phyloP scores from a whole-genome alignment of 2,797 vertebrate genomes.

The Macroramphosus scolopax region DNA sequence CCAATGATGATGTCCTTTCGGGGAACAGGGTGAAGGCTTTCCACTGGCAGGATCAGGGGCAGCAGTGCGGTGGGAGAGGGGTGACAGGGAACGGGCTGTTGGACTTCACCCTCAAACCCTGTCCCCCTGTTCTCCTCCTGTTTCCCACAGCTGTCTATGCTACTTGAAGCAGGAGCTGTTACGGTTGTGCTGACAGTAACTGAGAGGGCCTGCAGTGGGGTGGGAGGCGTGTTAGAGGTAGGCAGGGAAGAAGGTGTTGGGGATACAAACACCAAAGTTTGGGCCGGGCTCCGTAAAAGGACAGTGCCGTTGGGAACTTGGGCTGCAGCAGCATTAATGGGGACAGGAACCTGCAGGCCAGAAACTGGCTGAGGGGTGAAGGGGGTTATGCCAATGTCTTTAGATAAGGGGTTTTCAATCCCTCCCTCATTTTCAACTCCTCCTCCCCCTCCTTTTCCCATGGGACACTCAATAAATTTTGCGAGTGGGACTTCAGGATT shows the following conservation, averaged over 20 bases:
- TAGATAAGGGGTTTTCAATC: conserved; percentile 44
- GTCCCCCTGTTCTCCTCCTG: conserved; percentile 59
- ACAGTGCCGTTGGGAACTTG: conserved; percentile 74
- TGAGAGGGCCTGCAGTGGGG: conserved; percentile 70
- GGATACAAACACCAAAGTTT: conserved; percentile 79
- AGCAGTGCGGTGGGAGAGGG: conserved; percentile 90
- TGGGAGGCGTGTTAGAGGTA: conserved; percentile 47
- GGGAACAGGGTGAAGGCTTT: conserved; percentile 86
- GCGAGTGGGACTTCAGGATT: conserved; percentile 88
- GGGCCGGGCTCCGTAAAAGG: conserved; percentile 75
- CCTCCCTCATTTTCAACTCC: conserved; percentile 43
- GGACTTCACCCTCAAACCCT: conserved; percentile 77
- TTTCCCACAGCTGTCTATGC: conserved; percentile 54
- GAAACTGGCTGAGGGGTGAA: conserved; percentile 60
- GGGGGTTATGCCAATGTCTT: conserved; percentile 57
- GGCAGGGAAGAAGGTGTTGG: conserved; percentile 72
- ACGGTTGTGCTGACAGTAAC: conserved; percentile 72
- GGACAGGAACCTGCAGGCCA: conserved; percentile 82
- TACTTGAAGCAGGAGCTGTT: conserved; percentile 54
- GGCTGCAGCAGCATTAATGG: conserved; percentile 79
- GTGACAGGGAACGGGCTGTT: conserved; percentile 91
- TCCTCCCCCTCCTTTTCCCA: conserved; percentile 60
- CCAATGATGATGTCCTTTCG: conserved; percentile 95
- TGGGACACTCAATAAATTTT: conserved; percentile 77
- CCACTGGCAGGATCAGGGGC: conserved; percentile 88